phyloP scores from a whole-genome alignment of 64 coral and sea anemone species.

The Exaiptasia diaphana region DNA sequence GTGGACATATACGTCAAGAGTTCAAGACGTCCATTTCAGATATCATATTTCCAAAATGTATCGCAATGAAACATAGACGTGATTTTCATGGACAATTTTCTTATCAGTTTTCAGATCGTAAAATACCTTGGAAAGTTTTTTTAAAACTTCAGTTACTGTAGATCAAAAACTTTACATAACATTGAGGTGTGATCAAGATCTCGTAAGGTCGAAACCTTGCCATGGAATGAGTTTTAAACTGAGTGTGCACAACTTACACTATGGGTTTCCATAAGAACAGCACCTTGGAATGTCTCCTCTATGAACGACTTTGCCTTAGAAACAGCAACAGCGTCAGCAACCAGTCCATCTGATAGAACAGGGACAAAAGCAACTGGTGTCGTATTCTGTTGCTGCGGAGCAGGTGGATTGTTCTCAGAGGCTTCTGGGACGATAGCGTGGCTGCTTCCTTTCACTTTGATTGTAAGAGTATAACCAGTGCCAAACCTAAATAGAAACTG shows the following conservation, averaged over 20 bases:
- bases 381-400: background rate
- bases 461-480: slow-evolving; percentile 88
- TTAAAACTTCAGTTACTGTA: background rate
- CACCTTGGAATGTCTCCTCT: slow-evolving; percentile 65
- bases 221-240: too few species aligned
- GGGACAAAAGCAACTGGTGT: too few species aligned
- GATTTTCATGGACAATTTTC: too few species aligned
- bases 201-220: too few species aligned
- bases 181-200: too few species aligned
- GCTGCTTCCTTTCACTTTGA: slow-evolving; percentile 52
- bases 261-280: slow-evolving; percentile 69
- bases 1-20: too few species aligned
- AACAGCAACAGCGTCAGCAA: too few species aligned
- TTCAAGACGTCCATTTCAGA: too few species aligned
- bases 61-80: too few species aligned
- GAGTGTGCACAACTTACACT: slow-evolving; percentile 70
- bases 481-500: slow-evolving; percentile 89
- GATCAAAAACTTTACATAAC: background rate
- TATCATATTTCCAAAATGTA: too few species aligned
- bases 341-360: too few species aligned
- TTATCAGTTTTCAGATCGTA: background rate
- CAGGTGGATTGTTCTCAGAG: background rate
- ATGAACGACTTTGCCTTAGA: slow-evolving; percentile 71
- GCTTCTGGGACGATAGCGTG: background rate
- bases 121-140: background rate